Base-by-base conservation (phyloP, 2,888 invertebrate species). In the Caenorhabditis virilis region DNA sequence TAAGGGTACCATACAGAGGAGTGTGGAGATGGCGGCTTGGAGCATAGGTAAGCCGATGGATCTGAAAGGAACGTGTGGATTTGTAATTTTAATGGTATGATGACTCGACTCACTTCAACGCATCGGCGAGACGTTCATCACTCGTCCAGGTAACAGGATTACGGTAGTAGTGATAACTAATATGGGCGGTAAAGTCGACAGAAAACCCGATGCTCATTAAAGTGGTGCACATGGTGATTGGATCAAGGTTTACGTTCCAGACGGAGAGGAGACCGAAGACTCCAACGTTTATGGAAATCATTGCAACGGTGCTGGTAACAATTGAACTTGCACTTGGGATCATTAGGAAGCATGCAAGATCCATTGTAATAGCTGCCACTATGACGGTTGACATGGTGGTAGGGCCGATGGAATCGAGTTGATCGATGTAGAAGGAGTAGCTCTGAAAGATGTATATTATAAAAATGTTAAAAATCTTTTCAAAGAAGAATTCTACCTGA, bases 1-100 rank as follows among this genome's bases (percentile, higher is more conserved):
- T 25, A 78, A 55, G 0, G 77, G 77, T 16, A 54, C 38, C 20
- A 78, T 66, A 33, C 76, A 76, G 1, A 75, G 42, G 4, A 74
- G 41, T 9, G 77, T 78, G 1, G 73, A 71, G 9, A 62, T 57
- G 11, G 76, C 77, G 1, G 77, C 77, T 42, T 78, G 77, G 7
- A 76, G 49, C 77, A 78, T 78, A 6, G 77, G 77, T 76, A 76
- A 78, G 16, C 76, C 77, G 47, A 78, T 76, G 9, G 55, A 52
- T 36, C 71, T 69, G 30, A 41, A 65, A 41, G 13, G 13, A 36
- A 2, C n/a, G n/a, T n/a, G n/a, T n/a, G n/a, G n/a, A n/a, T n/a
- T n/a, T 46, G 7, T 7, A 25, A 15, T 46, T 46, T 7, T 11
- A 46, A 4, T 20, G 7, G 7, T 30, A 5, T 46, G 9, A 1